phyloP scores from a whole-genome alignment of 2,113 vertebrate genomes.

The Tyto alba region DNA sequence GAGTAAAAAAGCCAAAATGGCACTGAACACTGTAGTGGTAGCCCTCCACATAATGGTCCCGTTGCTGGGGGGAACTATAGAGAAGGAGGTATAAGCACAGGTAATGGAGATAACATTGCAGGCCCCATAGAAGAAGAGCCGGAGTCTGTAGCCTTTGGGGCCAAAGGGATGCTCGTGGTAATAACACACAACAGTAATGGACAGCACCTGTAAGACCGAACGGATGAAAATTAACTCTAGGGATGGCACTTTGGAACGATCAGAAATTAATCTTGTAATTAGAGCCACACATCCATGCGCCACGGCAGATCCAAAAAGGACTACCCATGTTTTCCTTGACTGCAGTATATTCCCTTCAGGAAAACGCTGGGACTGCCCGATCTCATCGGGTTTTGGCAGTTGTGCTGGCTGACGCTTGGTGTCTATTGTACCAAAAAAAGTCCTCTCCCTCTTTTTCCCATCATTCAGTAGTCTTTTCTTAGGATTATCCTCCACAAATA shows the following conservation, averaged over 20 bases:
- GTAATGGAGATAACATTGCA: conserved; percentile 98
- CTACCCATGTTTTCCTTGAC: conserved; percentile 88
- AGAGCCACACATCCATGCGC: conserved; percentile 95
- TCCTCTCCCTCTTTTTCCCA: conserved; percentile 77
- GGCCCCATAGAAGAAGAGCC: conserved; percentile 92
- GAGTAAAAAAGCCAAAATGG: conserved; percentile 91
- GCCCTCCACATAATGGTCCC: conserved; percentile 98
- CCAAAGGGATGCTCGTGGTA: conserved; percentile 93
- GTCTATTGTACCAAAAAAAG: conserved; percentile 89
- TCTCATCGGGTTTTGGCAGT: conserved; percentile 71
- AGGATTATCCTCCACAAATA: conserved; percentile 85
- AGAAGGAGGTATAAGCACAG: conserved; percentile 97
- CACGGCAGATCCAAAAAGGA: conserved; percentile 89
- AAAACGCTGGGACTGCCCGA: conserved; percentile 78
- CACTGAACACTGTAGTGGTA: conserved; percentile 94
- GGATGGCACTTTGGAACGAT: conserved; percentile 95
- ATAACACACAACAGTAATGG: conserved; percentile 88
- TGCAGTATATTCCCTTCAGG: conserved; percentile 84
- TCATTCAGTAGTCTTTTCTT: conserved; percentile 82
- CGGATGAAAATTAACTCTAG: conserved; percentile 96
- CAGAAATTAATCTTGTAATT: conserved; percentile 89
- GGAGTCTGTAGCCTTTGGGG: conserved; percentile 87
- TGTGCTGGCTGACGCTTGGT: conserved; percentile 69
- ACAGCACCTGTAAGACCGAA: conserved; percentile 92
- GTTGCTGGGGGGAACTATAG: conserved; percentile 95